phyloP scores from a whole-genome alignment of 2,797 vertebrate species.

The Cheracebus regulus region DNA sequence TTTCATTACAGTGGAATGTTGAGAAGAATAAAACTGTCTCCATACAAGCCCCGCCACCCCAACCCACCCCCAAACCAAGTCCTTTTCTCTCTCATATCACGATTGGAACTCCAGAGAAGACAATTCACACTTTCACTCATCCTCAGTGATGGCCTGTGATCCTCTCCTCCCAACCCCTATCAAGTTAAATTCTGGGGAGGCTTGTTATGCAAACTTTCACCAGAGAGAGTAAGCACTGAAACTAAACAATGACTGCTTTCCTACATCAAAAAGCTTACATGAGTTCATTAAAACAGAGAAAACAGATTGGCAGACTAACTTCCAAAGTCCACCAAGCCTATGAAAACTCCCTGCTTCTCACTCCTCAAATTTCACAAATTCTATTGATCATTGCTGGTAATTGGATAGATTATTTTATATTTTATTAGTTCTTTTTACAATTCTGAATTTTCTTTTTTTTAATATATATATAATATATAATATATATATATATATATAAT shows the following conservation, averaged over 20 bases:
- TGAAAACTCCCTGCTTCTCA: neutral
- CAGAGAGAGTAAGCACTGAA: neutral
- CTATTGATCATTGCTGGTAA: neutral
- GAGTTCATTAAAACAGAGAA: neutral
- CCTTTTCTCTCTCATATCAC: neutral
- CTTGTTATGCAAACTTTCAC: neutral
- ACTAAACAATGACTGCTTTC: neutral
- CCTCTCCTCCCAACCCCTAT: neutral
- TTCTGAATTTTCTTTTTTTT: constrained; percentile 34
- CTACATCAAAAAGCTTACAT: neutral
- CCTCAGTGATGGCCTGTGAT: neutral
- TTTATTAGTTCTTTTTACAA: neutral
- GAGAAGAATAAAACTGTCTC: neutral
- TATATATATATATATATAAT: neutral
- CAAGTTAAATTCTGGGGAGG: neutral
- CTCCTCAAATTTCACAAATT: neutral
- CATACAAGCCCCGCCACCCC: rapidly evolving
- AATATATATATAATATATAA: neutral
- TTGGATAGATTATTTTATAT: neutral
- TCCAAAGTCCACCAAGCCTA: neutral
- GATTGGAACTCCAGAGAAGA: neutral
- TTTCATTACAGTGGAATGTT: neutral
- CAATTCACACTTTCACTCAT: neutral
- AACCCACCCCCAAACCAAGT: rapidly evolving
- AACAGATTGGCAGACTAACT: neutral